These are phyloP conservation scores for Neoaliturus tenellus DNA, from an alignment of 2,888 invertebrate genomes.

Conservation along the genomic window DNA sequence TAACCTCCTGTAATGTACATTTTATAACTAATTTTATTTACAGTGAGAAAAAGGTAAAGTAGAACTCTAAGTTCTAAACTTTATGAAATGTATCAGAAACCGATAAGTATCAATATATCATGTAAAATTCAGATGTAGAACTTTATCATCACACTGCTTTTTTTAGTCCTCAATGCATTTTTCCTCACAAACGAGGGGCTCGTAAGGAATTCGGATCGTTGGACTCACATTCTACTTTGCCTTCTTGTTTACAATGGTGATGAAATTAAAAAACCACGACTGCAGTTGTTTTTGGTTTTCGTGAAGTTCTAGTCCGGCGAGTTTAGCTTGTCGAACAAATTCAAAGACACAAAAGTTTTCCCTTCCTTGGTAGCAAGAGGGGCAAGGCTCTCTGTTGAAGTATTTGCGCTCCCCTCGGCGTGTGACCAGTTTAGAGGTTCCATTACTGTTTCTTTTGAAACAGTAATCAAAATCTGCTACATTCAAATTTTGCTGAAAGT, in stretches of 20 bases:
- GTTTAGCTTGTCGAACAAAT: conserved; percentile 20
- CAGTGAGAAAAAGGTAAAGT: neutral
- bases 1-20: neutral
- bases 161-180: too few relatives aligned
- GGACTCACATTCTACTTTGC: neutral
- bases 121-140: too few relatives aligned
- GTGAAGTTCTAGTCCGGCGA: neutral
- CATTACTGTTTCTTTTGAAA: neutral
- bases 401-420: neutral
- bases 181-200: too few relatives aligned
- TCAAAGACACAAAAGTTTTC: conserved; percentile 21
- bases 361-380: conserved; percentile 16
- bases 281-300: conserved; percentile 31
- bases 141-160: too few relatives aligned
- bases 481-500: conserved; percentile 17
- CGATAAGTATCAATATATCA: too few relatives aligned
- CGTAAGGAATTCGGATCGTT: neutral
- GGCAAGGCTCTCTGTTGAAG: conserved; percentile 12
- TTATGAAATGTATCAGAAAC: too few relatives aligned
- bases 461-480: neutral
- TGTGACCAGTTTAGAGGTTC: neutral
- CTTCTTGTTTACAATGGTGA: neutral
- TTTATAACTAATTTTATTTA: neutral
- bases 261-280: conserved; percentile 1
- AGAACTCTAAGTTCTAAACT: neutral